Evolutionary conservation across 2,797 vertebrate genomes (phyloP), one percentile per base, ranked within the genome.

Genomic region (Smutsia gigantea): DNA sequence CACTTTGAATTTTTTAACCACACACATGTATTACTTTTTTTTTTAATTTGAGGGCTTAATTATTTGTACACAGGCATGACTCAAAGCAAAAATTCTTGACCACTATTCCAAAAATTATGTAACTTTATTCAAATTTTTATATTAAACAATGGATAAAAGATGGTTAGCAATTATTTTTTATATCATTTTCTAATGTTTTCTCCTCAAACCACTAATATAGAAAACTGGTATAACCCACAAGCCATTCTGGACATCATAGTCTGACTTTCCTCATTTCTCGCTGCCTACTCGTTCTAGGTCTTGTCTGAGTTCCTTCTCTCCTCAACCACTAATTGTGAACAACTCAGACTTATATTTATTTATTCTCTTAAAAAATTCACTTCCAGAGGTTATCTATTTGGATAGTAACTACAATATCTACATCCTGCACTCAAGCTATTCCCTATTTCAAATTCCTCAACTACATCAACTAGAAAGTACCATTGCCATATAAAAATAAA

Each of bases 71-170:
- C 2, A 86, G 19, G 25, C 74, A 37, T 77, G 53, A 92, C 1
- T 34, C 61, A 95, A 79, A 72, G 37, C 8, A 96, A 86, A 95
- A 79, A 34, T 79, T 94, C 55, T 92, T 96, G 82, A 57, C 7
- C 63, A 57, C 49, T 51, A 64, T 61, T 39, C 17, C 64, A 95
- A 39, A 93, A 95, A 93, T 72, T 49, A 10, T 39, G 78, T 78
- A 79, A 42, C 15, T 25, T 75, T 87, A 90, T 59, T 71, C 51
- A 72, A 86, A 69, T 6, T 81, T 95, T 85, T 77, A 84, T 59
- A 87, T 69, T 84, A 49, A 90, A 89, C 18, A 69, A 69, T 21
- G 14, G 12, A 71, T 27, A 42, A 25, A 87, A 90, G 57, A 72
- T 27, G 25, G 4, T 27, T 5, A 84, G 49, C 53, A 77, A 64